A percentile compares a stretch with the other conserved stretches of the same genome.
These are phyloP conservation scores for Eilema sororculum DNA, from an alignment of 2,888 invertebrate species.

Conservation along the genomic window DNA sequence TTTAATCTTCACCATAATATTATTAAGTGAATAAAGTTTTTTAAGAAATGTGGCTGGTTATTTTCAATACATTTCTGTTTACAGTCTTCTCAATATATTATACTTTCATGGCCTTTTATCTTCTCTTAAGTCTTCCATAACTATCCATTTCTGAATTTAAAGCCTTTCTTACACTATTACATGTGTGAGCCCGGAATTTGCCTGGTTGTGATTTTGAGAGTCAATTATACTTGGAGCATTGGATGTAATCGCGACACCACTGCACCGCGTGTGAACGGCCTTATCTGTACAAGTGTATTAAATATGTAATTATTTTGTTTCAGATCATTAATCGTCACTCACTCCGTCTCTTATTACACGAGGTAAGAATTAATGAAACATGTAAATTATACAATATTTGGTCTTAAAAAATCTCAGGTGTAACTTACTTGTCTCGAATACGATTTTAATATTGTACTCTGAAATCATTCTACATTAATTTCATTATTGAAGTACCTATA, in stretches of 20 bases:
- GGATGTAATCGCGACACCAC: background rate
- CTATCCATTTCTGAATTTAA: background rate
- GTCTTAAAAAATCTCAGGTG: constrained; percentile 5
- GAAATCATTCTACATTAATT: constrained; percentile 13
- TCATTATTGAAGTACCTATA: constrained; percentile 19
- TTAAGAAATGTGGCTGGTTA: too few relatives aligned
- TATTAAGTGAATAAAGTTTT: too few relatives aligned
- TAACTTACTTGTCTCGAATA: constrained; percentile 14
- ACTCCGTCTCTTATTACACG: constrained; percentile 26
- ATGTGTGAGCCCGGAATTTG: background rate
- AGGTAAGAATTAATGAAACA: constrained; percentile 35
- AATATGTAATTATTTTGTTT: constrained; percentile 34
- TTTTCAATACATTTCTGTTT: background rate
- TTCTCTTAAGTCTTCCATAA: background rate
- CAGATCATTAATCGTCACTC: constrained; percentile 42
- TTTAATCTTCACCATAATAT: too few relatives aligned
- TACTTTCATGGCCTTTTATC: background rate
- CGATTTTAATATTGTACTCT: constrained; percentile 15
- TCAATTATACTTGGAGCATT: background rate
- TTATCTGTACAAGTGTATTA: background rate
- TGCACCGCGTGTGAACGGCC: background rate
- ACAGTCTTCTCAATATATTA: too few relatives aligned
- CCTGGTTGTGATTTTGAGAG: background rate
- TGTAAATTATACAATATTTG: constrained; percentile 9
- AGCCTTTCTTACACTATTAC: background rate